Evolutionary conservation across 2,797 vertebrate genomes (phyloP), one percentile per base, ranked within the genome.

Genomic region (Premnoplex brunnescens): DNA sequence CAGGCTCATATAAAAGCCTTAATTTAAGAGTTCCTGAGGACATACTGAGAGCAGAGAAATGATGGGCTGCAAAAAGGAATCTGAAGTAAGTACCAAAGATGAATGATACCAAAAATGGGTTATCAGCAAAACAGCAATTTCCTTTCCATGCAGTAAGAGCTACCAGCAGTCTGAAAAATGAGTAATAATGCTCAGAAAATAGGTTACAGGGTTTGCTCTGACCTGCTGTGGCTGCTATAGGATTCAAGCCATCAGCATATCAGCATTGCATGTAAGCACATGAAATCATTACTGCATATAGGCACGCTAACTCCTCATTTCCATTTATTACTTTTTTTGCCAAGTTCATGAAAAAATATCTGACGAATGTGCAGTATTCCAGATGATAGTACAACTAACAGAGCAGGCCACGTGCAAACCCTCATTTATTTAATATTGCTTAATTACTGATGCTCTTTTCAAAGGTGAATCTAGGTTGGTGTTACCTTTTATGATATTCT

Each of bases 1-100:
- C 79, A 94, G 56, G 37, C 58, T 96, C 60, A 37, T 69, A 69
- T 73, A 71, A 95, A 67, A 26, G 89, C 28, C 72, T 93, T 94
- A 92, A 92, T 83, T 96, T 79, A 88, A 85, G 74, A 94, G 91
- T 89, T 95, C 87, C 92, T 54, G 59, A 84, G 76, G 80, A 92
- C 54, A 62, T 89, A 63, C 39, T 78, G 59, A 88, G 23, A 78
- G 32, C 56, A 85, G 87, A 92, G 20, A 52, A 80, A 85, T 71
- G 59, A 80, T 80, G 75, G 71, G 64, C 87, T 93, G 67, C 44
- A 58, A 88, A 95, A 93, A 83, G 54, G 27, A 89, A 67, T 88
- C 89, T 82, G 77, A 94, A 86, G 10, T 58, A 88, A 92, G 52
- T 71, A 69, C 37, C 43, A 73, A 85, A 88, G 62, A 91, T 71